phyloP scores from a whole-genome alignment of 2,888 invertebrate genomes.

The Coronaproctus castanopsis region DNA sequence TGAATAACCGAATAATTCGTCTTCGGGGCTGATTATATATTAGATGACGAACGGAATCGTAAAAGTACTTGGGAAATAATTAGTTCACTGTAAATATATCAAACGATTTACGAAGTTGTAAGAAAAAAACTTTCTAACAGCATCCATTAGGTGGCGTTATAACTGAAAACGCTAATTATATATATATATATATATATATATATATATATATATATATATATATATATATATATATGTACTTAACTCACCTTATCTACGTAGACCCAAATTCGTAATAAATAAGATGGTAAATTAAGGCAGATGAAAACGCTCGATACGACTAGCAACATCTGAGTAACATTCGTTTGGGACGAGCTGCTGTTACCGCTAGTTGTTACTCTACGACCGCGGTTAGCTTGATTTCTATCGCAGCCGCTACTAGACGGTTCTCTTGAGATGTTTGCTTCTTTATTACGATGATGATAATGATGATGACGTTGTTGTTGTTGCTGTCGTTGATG shows the following conservation, averaged over 20 bases:
- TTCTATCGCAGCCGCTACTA: neutral
- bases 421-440: slow-evolving; percentile 2
- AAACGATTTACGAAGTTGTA: too few species aligned
- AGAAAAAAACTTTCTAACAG: too few species aligned
- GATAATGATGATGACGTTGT: slow-evolving; percentile 1
- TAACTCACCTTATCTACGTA: slow-evolving; percentile 36
- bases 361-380: slow-evolving; percentile 7
- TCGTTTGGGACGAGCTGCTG: slow-evolving; percentile 34
- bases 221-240: too few species aligned
- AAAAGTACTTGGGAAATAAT: too few species aligned
- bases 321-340: slow-evolving; percentile 62
- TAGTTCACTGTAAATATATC: too few species aligned
- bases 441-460: neutral
- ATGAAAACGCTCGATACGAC: slow-evolving; percentile 61
- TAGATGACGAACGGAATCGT: too few species aligned
- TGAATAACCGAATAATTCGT: too few species aligned
- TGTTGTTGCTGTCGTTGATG: neutral
- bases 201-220: too few species aligned
- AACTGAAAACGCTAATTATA: too few species aligned
- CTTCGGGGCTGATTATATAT: too few species aligned
- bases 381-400: slow-evolving; percentile 1
- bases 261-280: slow-evolving; percentile 43
- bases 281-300: slow-evolving; percentile 53
- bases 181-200: too few species aligned
- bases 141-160: too few species aligned